Evolutionary conservation across 2,797 vertebrate species (phyloP).

Genomic region (Petrocephalus schoutedeni): DNA sequence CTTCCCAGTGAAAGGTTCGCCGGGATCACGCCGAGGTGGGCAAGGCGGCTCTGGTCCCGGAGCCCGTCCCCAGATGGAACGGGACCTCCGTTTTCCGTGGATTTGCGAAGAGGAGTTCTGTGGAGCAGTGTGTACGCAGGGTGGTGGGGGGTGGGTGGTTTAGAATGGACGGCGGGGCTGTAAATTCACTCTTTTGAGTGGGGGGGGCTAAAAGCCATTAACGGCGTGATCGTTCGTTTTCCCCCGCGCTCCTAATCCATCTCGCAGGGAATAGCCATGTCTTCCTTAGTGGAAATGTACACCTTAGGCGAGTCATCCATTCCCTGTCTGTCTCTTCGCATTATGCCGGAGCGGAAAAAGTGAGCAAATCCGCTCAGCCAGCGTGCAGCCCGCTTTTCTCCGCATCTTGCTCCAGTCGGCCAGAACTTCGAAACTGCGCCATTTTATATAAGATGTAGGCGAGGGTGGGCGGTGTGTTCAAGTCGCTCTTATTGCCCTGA

Average conservation of each 20-base stretch:
- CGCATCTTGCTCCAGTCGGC: neutral
- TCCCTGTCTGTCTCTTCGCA: slow-evolving; percentile 65
- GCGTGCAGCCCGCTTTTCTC: neutral
- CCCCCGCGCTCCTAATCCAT: slow-evolving; percentile 70
- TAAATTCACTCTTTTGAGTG: slow-evolving; percentile 37
- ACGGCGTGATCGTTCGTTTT: slow-evolving; percentile 74
- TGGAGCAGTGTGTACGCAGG: neutral
- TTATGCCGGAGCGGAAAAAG: slow-evolving; percentile 58
- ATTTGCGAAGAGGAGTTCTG: neutral
- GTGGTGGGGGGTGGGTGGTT: neutral
- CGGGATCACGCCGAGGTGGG: neutral
- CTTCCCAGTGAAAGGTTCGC: neutral
- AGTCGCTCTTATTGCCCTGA: neutral
- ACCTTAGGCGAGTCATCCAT: slow-evolving; percentile 77
- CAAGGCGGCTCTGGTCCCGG: neutral
- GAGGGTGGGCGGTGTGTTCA: neutral
- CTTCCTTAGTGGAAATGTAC: slow-evolving; percentile 55
- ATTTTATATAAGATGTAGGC: neutral
- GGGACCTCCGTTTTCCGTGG: neutral
- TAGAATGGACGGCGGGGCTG: neutral
- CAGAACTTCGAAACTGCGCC: neutral
- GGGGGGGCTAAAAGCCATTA: slow-evolving; percentile 61
- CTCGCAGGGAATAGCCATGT: slow-evolving; percentile 72
- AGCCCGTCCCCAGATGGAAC: neutral
- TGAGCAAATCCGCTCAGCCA: neutral